Conservation (phyloP, 1,140 invertebrate genomes). For the Mesaphorura yosii region DNA sequence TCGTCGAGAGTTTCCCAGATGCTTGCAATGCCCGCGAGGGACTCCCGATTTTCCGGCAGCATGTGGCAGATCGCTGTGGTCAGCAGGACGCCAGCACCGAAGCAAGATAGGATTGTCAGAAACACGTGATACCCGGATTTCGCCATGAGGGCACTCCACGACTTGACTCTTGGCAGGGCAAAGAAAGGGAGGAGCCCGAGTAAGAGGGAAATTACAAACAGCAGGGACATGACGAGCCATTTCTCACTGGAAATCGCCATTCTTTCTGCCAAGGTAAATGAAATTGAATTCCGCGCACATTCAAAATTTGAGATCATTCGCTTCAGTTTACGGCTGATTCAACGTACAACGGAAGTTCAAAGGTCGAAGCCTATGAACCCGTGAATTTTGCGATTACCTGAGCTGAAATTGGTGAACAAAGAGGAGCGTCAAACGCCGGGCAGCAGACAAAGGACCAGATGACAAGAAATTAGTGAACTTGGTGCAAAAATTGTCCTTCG, state of each 20-base stretch:
- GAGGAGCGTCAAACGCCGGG: no score
- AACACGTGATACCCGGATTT: neutral
- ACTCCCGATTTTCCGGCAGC: slow-evolving; percentile 70
- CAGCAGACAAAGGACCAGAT: no score
- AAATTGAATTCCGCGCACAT: no score
- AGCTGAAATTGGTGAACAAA: no score
- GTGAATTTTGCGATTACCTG: no score
- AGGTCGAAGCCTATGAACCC: no score
- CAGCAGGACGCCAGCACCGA: slow-evolving; percentile 69
- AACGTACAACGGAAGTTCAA: no score
- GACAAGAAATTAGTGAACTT: no score
- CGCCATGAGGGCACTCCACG: neutral
- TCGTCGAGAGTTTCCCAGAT: slow-evolving; percentile 5
- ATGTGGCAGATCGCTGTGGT: slow-evolving; percentile 75
- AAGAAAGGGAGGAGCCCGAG: neutral
- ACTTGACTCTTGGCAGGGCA: neutral
- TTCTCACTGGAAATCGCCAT: neutral
- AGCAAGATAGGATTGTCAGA: slow-evolving; percentile 57
- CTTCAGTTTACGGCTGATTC: no score
- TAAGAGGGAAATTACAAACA: neutral
- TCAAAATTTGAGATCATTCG: no score
- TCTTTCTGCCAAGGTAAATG: no score
- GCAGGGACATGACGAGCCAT: neutral
- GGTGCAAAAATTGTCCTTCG: no score
- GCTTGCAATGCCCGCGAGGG: slow-evolving; percentile 33